phyloP scores from a whole-genome alignment of 2,888 invertebrate species.

The Drosophila diplacantha region DNA sequence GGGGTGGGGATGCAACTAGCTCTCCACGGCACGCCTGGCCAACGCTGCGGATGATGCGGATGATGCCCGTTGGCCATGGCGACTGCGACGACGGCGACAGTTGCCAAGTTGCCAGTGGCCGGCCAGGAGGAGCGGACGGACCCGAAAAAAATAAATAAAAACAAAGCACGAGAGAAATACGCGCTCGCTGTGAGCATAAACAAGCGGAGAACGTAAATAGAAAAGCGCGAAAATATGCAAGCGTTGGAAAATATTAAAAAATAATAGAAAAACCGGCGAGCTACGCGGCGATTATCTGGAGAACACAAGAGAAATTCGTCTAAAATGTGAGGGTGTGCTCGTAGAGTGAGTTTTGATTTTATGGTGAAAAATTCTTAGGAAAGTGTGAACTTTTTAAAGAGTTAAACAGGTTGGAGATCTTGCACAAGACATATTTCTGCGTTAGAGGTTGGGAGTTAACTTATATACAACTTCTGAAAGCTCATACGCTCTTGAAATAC shows the following conservation, averaged over 20 bases:
- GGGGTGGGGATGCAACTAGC: conserved; percentile 69
- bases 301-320: background rate
- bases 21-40: conserved; percentile 59
- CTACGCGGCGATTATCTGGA: conserved; percentile 15
- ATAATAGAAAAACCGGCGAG: conserved; percentile 46
- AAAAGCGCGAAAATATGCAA: conserved; percentile 53
- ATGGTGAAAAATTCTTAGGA: background rate
- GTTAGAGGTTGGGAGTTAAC: background rate
- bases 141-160: conserved; percentile 38
- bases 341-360: conserved; percentile 15
- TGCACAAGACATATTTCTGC: background rate
- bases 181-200: conserved; percentile 15
- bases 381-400: background rate
- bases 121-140: conserved; percentile 64
- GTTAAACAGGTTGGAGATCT: background rate
- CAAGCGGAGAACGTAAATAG: conserved; percentile 38
- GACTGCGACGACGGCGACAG: conserved; percentile 31
- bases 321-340: background rate
- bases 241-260: conserved; percentile 53
- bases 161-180: conserved; percentile 16
- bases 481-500: no score
- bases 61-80: conserved; percentile 45
- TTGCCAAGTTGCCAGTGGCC: conserved; percentile 56
- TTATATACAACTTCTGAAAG: no score
- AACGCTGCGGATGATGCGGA: conserved; percentile 41